Evolutionary conservation across 2,888 invertebrate genomes (phyloP).

Genomic region (Lordiphosa andalusiaca): DNA sequence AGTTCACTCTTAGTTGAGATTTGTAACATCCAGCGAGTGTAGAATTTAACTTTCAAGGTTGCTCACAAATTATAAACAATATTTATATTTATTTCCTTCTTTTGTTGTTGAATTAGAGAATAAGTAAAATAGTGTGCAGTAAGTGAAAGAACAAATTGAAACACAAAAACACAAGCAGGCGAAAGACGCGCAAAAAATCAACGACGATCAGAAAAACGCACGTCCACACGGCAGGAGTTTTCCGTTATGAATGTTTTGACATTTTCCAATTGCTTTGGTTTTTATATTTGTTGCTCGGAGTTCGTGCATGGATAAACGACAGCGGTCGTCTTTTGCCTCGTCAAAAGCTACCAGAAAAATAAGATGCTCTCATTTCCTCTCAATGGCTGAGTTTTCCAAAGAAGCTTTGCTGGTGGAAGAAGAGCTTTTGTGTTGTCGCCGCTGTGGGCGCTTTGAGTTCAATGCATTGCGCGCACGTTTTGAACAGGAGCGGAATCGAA

Average conservation of each 20-base stretch:
- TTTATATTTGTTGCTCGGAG: slow-evolving; percentile 67
- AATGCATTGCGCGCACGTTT: slow-evolving; percentile 55
- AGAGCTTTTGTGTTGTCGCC: slow-evolving; percentile 44
- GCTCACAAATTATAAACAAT: slow-evolving; percentile 48
- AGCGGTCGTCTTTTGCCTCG: slow-evolving; percentile 24
- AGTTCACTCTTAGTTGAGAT: slow-evolving; percentile 16
- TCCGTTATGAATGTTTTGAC: slow-evolving; percentile 67
- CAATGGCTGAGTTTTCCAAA: slow-evolving; percentile 39
- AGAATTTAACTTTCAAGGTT: slow-evolving; percentile 44
- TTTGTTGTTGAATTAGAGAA: slow-evolving; percentile 18
- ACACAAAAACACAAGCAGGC: slow-evolving; percentile 56
- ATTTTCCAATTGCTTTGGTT: slow-evolving; percentile 53
- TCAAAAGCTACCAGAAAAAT: slow-evolving; percentile 7
- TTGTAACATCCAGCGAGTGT: slow-evolving; percentile 40
- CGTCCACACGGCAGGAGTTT: slow-evolving; percentile 60
- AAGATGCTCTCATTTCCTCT: slow-evolving; percentile 6
- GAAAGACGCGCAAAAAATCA: slow-evolving; percentile 56
- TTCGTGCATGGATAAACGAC: slow-evolving; percentile 48
- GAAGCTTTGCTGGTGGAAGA: slow-evolving; percentile 33
- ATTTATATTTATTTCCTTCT: slow-evolving; percentile 16
- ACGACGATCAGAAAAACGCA: slow-evolving; percentile 40
- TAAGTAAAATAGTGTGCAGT: slow-evolving; percentile 33
- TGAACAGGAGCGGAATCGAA: slow-evolving; percentile 36
- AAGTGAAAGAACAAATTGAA: slow-evolving; percentile 25
- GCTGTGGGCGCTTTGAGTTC: slow-evolving; percentile 38